Base-by-base conservation (phyloP, 2,113 vertebrate genomes). In the Scartelaos histophorus region DNA sequence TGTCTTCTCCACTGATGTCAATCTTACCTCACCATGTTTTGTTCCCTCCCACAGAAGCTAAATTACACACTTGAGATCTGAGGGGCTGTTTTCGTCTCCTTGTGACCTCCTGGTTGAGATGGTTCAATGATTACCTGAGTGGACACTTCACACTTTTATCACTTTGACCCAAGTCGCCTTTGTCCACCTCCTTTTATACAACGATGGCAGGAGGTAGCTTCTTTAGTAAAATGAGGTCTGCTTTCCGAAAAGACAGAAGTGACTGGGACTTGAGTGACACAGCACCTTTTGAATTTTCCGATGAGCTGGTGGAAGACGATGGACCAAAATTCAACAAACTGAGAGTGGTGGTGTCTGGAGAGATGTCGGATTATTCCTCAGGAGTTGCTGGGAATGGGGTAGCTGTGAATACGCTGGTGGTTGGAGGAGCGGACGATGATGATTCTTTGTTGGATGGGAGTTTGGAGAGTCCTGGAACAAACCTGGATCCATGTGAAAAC, bases 301-400 rank as follows among this genome's bases (percentile, higher is more conserved):
- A 95, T 1, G 96, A 97, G 22, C 93, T 86, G 22, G 91, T 38
- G 38, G 95, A 94, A 0, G 95, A 96, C 0, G 94, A 94, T 6
- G 11, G 53, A 1, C 93, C 97, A 4, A 84, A 93, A 12, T 96
- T 98, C 68, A 97, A 92, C 87, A 95, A 95, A 74, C 93, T 99
- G 58, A 94, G 94, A 7, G 96, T 97, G 3, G 96, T 98, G 77
- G 95, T 97, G 57, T 95, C 95, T 1, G 96, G 95, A 0, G 95
- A 97, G 69, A 88, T 88, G 90, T 90, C 90, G 0, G 88, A 91
- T 3, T 93, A 90, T 25, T 77, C 87, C 0, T 77, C 85, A 68
- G 65, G 93, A 66, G 74, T 82, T 49, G 9, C 87, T 25, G 65
- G 85, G 22, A 97, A 96, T 73, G 97, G 96, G 0, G 73, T 92